phyloP scores from a whole-genome alignment of 2,888 invertebrate species.

The Diarsia brunnea region DNA sequence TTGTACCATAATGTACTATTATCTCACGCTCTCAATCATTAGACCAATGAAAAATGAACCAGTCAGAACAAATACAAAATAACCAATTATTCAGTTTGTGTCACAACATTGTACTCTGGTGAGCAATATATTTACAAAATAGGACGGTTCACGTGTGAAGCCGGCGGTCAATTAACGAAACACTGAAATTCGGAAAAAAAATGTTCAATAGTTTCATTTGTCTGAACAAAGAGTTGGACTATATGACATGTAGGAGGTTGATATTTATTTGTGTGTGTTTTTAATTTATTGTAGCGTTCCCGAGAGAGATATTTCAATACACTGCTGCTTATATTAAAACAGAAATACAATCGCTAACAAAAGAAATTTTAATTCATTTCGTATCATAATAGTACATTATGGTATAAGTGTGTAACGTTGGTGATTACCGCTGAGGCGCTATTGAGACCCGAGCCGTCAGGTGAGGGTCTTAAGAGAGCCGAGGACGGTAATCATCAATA shows the following conservation, averaged over 20 bases:
- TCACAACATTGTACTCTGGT: slow-evolving; percentile 35
- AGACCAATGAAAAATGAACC: neutral
- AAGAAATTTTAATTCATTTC: neutral
- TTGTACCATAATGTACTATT: too few relatives aligned
- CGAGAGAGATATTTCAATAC: neutral
- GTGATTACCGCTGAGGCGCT: too few relatives aligned
- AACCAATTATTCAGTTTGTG: slow-evolving; percentile 30
- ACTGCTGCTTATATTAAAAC: neutral
- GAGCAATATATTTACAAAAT: slow-evolving; percentile 48
- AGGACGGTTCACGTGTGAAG: slow-evolving; percentile 24
- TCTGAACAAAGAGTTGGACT: slow-evolving; percentile 30
- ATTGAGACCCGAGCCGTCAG: too few relatives aligned
- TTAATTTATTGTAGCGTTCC: slow-evolving; percentile 13
- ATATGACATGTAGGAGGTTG: slow-evolving; percentile 4
- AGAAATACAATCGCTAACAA: neutral
- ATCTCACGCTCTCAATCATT: neutral
- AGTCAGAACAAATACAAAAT: neutral
- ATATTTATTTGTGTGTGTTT: slow-evolving; percentile 12
- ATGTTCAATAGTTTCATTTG: slow-evolving; percentile 55
- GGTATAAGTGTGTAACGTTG: too few relatives aligned
- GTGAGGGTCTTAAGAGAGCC: too few relatives aligned
- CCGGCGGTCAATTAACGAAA: slow-evolving; percentile 52
- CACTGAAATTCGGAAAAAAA: slow-evolving; percentile 28
- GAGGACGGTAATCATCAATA: too few relatives aligned
- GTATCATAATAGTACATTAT: too few relatives aligned